Evolutionary conservation across 2,113 vertebrate species (phyloP), one percentile per base, ranked within the genome.

Genomic region (Tiliqua scincoides): DNA sequence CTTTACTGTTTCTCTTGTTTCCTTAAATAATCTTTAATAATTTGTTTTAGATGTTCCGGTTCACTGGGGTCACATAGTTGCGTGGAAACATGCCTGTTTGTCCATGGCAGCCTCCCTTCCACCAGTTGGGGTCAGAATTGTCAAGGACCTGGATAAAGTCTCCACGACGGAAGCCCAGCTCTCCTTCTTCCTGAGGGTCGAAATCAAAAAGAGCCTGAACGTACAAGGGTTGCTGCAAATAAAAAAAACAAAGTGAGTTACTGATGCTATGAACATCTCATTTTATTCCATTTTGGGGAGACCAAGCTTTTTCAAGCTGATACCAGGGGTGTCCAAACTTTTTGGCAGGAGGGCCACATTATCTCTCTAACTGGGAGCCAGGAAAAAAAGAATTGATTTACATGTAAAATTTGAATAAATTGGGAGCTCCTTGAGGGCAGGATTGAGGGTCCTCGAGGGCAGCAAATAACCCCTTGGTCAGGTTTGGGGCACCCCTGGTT

Each of bases 81-180:
- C 99, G 99, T 40, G 99, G 99, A 94, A 99, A 99, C 99, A 99
- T 99, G 97, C 99, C 99, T 82, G 98, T 99, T 91, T 98, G 98
- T 93, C 98, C 97, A 1, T 99, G 98, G 96, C 99, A 99, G 63
- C 97, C 98, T 89, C 99, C 99, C 92, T 99, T 99, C 99, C 99
- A 99, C 99, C 99, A 99, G 96, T 99, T 99, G 96, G 99, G 99
- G 95, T 99, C 99, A 62, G 99, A 99, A 97, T 99, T 99, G 97
- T 99, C 99, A 95, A 99, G 97, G 94, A 99, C 99, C 90, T 99
- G 99, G 96, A 99, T 99, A 96, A 98, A 98, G 95, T 99, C 99
- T 89, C 99, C 99, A 0, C 99, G 98, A 71, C 98, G 97, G 95
- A 99, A 99, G 79, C 99, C 99, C 91, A 99, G 97, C 96, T 99